Percentiles rank a stretch among this genome's conserved stretches.
phyloP scores from a whole-genome alignment of 2,797 vertebrate genomes.

The Centropyge bicolor region DNA sequence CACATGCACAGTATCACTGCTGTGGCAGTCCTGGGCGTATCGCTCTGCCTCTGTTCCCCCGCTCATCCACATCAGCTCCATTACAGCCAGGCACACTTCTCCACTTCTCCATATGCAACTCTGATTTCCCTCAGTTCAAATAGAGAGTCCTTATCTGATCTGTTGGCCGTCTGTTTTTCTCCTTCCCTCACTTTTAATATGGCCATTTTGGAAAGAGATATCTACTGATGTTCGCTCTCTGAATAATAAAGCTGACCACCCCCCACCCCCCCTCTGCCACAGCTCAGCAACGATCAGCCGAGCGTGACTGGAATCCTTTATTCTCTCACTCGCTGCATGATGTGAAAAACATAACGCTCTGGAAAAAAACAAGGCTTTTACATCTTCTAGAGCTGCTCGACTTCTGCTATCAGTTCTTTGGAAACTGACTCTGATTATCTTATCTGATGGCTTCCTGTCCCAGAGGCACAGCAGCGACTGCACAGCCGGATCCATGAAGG shows the following conservation, averaged over 20 bases:
- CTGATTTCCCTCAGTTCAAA: slow-evolving; percentile 68
- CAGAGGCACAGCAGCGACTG: slow-evolving; percentile 32
- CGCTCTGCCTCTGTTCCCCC: slow-evolving; percentile 25
- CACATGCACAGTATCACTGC: slow-evolving; percentile 8
- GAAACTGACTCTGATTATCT: slow-evolving; percentile 66
- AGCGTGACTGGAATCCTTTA: slow-evolving; percentile 61
- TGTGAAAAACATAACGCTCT: slow-evolving; percentile 76
- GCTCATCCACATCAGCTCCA: slow-evolving; percentile 47
- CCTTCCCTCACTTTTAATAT: slow-evolving; percentile 68
- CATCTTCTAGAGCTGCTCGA: slow-evolving; percentile 64
- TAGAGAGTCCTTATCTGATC: slow-evolving; percentile 74
- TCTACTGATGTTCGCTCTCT: slow-evolving; percentile 73
- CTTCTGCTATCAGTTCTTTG: slow-evolving; percentile 55
- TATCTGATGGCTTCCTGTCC: slow-evolving; percentile 67
- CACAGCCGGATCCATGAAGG: slow-evolving; percentile 33
- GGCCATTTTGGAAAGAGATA: slow-evolving; percentile 75
- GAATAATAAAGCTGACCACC: slow-evolving; percentile 74
- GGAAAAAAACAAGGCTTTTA: slow-evolving; percentile 43
- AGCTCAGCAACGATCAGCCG: slow-evolving; percentile 69
- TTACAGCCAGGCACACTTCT: slow-evolving; percentile 54
- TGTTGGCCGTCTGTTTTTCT: slow-evolving; percentile 73
- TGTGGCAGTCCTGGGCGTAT: slow-evolving; percentile 7
- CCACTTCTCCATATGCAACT: slow-evolving; percentile 75
- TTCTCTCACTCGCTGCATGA: slow-evolving; percentile 66
- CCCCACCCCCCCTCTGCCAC: slow-evolving; percentile 70